Evolutionary conservation across 2,113 vertebrate species (phyloP), one percentile per base, ranked within the genome.

Genomic region (Agelaius tricolor): DNA sequence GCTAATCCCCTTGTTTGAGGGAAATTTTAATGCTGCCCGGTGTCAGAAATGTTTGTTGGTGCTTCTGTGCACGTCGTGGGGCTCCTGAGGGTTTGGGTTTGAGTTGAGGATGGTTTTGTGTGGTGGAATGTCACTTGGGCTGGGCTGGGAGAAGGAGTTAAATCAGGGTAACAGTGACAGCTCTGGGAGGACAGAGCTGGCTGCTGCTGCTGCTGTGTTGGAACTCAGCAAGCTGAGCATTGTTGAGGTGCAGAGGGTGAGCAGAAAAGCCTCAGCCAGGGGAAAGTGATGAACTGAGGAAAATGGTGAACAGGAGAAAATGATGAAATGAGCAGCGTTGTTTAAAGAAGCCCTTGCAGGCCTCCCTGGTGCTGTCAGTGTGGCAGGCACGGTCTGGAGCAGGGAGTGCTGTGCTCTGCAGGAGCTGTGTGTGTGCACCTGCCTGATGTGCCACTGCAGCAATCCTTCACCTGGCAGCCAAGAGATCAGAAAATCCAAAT

Each of bases 1-100:
- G 57, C 83, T 94, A 73, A 84, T 91, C 58, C 28, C 81, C 46
- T 88, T 94, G 90, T 95, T 84, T 22, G 9, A 79, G 54, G 66
- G 49, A 69, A 57, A 92, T 85, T 54, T 4, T 30, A 71, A n/a
- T 92, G 95, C 93, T 97, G 47, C 66, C 21, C 44, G 3, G 69
- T 41, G 84, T 51, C 74, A 68, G 65, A 66, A 80, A 67, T 22
- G 37, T 79, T 69, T 81, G 39, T 18, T 10, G 9, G 44, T 18
- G n/a, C 33, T 77, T 68, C 80, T 59, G 17, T 47, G 44, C 52
- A 3, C 12, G 5, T 7, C 44, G 19, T 19, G 80, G 6, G 20
- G 8, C 20, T 30, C 51, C 51, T 49, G 78, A 23, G 49, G 1
- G 0, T 72, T 90, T 58, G 28, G 82, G 47, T 84, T 49, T 57